These are phyloP conservation scores for Lepus townsendii DNA, from an alignment of 2,797 vertebrate species.

Conservation along the genomic window DNA sequence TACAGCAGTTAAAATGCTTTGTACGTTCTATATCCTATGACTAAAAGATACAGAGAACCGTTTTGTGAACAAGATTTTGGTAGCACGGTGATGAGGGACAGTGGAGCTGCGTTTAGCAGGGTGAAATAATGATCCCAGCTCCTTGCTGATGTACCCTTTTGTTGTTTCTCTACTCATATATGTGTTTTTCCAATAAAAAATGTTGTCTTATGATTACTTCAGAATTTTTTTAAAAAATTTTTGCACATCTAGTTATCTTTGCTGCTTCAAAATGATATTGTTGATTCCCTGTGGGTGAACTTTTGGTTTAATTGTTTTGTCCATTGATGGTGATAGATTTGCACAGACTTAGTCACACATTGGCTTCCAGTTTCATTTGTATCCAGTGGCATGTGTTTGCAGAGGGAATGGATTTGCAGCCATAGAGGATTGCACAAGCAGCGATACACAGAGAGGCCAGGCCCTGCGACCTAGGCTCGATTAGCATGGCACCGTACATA, in stretches of 20 bases:
- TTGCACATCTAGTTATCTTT: constrained; percentile 35
- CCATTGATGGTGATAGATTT: constrained; percentile 73
- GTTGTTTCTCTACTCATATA: neutral
- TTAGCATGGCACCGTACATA: neutral
- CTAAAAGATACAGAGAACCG: constrained; percentile 12
- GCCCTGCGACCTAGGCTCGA: constrained; percentile 55
- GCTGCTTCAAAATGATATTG: constrained; percentile 42
- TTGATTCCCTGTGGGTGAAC: constrained; percentile 10
- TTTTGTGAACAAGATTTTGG: constrained; percentile 37
- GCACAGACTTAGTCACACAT: constrained; percentile 41
- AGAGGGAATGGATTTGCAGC: constrained; percentile 66
- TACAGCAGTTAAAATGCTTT: constrained; percentile 15
- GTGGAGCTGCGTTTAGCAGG: neutral
- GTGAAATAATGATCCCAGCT: constrained; percentile 11
- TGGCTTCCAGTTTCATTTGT: constrained; percentile 70
- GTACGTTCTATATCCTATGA: constrained; percentile 4
- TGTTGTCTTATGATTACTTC: neutral
- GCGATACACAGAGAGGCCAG: neutral
- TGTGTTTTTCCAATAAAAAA: constrained; percentile 18
- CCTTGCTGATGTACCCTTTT: neutral
- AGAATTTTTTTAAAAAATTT: constrained; percentile 38
- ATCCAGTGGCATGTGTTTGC: constrained; percentile 71
- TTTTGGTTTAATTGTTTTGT: constrained; percentile 74
- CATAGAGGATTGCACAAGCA: neutral
- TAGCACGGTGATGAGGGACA: neutral